These are phyloP conservation scores for Pseudococcus viburni DNA, from an alignment of 2,888 invertebrate species.

Conservation along the genomic window DNA sequence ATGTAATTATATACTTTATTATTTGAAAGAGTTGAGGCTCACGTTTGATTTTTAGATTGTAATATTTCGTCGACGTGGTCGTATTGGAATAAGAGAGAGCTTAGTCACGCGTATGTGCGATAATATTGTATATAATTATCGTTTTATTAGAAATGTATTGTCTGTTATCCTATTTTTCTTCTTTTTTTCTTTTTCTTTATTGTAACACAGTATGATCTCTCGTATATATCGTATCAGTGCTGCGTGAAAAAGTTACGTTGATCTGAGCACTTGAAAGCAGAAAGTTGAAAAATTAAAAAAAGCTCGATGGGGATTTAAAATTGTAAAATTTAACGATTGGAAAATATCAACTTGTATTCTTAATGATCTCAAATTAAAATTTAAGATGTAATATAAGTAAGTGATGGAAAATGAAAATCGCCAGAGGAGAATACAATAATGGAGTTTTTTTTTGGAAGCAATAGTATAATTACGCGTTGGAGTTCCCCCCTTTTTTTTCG, in stretches of 20 bases:
- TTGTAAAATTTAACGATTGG: neutral
- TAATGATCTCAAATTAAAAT: conserved; percentile 54
- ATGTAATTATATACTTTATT: conserved; percentile 58
- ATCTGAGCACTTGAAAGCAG: neutral
- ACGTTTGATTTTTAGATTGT: neutral
- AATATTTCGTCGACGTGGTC: neutral
- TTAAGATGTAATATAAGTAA: conserved; percentile 14
- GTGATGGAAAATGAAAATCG: neutral
- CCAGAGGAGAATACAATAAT: neutral
- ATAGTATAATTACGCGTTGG: neutral
- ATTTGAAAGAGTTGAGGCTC: conserved; percentile 37
- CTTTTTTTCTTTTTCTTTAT: conserved; percentile 7
- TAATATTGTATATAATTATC: conserved; percentile 48
- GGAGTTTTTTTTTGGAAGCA: neutral
- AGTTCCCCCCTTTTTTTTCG: neutral
- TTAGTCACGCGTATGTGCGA: conserved; percentile 43
- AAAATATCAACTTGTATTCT: conserved; percentile 27
- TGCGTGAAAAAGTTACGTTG: neutral
- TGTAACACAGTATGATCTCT: conserved; percentile 53
- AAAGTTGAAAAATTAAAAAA: neutral
- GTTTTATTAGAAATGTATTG: conserved; percentile 53
- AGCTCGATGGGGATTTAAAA: neutral
- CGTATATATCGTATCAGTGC: conserved; percentile 38
- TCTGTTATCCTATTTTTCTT: conserved; percentile 54
- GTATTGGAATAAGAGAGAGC: conserved; percentile 13